Evolutionary conservation across 2,113 vertebrate species (phyloP), one percentile per base, ranked within the genome.

Genomic region (Picathartes gymnocephalus): DNA sequence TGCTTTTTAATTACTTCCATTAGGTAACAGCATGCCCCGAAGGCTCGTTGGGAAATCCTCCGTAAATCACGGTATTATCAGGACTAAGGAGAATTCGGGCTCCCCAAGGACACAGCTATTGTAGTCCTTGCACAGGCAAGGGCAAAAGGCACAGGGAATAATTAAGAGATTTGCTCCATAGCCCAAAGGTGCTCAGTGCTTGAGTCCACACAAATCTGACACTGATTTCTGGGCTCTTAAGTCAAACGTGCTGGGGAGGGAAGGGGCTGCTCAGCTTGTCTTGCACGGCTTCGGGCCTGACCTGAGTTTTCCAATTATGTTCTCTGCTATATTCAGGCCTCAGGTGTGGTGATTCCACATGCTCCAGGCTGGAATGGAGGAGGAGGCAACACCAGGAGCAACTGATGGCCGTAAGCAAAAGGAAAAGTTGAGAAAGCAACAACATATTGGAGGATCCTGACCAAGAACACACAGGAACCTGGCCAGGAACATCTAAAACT

Each of bases 1-100:
- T 4, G 83, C 83, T 61, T 88, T 92, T 96, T 93, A 96, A 96
- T 92, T 92, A 86, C 92, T 81, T 91, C 84, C 40, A 84, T 96
- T 89, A 92, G 77, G 93, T 78, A 89, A 62, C 83, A 33, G 45
- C 0, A 0, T 88, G 92, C 80, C 91, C 86, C 39, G 57, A 68
- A 56, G 94, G 88, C 82, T 22, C 24, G 39, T 24, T 7, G 56
- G 84, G 78, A 92, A 96, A 92, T 78, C 84, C 93, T 71, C 84
- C 6, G 30, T 70, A 96, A 96, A 92, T 91, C 84, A 92, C 2
- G 4, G 84, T 10, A 86, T 91, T 92, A 81, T 22, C 51, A 64
- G 61, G 58, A 44, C 92, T 66, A 33, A 84, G 84, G 92, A 92
- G 87, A 95, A 96, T 87, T 93, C 0, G 2, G 47, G 47, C 84